A percentile compares a stretch with the other conserved stretches of the same genome.
Conservation (phyloP, 1,140 invertebrate genomes). For the Camponotus pennsylvanicus region DNA sequence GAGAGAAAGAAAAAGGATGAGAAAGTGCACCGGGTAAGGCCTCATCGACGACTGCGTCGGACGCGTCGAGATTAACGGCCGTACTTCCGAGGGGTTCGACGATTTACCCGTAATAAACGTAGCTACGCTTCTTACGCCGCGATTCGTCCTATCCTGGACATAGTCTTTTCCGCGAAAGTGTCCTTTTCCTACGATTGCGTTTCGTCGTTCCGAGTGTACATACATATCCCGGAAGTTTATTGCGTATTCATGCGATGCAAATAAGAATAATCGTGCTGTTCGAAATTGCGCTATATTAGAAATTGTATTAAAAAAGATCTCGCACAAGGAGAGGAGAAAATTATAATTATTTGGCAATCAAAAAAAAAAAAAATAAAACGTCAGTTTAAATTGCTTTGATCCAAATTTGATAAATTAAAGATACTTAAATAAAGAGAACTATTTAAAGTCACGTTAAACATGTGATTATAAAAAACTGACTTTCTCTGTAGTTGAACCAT, state of each 20-base stretch:
- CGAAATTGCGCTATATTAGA: neutral
- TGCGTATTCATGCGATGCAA: neutral
- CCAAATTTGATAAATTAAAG: neutral
- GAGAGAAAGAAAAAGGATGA: constrained; percentile 52
- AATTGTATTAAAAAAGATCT: neutral
- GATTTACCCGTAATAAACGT: constrained; percentile 78
- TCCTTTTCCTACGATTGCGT: constrained; percentile 2
- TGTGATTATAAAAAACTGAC: constrained; percentile 42
- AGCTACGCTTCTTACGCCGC: constrained; percentile 67
- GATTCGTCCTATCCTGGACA: constrained; percentile 46
- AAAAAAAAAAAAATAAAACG: no score
- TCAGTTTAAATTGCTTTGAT: neutral
- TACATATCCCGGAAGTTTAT: neutral
- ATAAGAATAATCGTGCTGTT: neutral
- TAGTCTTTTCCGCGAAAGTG: constrained; percentile 66
- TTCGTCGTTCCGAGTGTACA: neutral
- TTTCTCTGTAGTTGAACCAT: constrained; percentile 34
- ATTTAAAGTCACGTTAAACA: neutral
- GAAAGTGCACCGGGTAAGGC: constrained; percentile 56
- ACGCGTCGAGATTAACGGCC: constrained; percentile 78
- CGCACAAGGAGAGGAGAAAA: neutral
- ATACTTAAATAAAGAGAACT: neutral
- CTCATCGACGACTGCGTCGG: constrained; percentile 74
- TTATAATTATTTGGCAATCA: neutral
- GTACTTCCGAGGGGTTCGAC: constrained; percentile 71